Base-by-base conservation (phyloP, 2,797 vertebrate genomes). In the Siniperca obscura region DNA sequence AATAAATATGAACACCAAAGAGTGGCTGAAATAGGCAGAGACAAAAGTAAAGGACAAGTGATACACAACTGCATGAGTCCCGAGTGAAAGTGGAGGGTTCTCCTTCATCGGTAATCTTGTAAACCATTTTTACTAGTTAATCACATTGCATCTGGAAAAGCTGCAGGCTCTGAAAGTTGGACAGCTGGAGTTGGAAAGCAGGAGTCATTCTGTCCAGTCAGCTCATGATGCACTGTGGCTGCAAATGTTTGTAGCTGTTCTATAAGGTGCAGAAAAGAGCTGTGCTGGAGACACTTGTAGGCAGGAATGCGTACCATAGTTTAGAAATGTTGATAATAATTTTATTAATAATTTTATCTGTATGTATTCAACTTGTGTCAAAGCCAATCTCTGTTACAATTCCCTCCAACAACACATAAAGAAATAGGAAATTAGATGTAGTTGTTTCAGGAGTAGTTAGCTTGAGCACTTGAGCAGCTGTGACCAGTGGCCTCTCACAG, bases 81-180 rank as follows among this genome's bases (percentile, higher is more conserved):
- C 0, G 16, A 77, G 22, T 62, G 46, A 48, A 82, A 74, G 25
- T 50, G 17, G 36, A 59, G 36, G 22, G 21, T 69, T 75, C 38
- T 72, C 55, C 65, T 59, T 74, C 65, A 48, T 70, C 69, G 19
- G 64, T 78, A 78, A 87, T 73, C 70, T 38, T 66, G 59, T 75
- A 70, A 50, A 74, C 40, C 17, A 9, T 59, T 48, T 82, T 71
- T 70, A 72, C 67, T 30, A 22, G 74, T 57, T 79, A 76, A 88
- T 81, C 71, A 61, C 17, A 0, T 53, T 78, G 16, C 53, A 56
- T 66, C 67, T 81, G 72, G 62, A 72, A 76, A 85, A 79, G 71
- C 77, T 80, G 73, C 38, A 65, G 48, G 53, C 70, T 52, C 38
- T 22, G 38, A 78, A 65, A 82, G 73, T 69, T 70, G 55, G 59